These are phyloP conservation scores for Alsophila aescularia DNA, from an alignment of 2,888 invertebrate species.

Conservation along the genomic window DNA sequence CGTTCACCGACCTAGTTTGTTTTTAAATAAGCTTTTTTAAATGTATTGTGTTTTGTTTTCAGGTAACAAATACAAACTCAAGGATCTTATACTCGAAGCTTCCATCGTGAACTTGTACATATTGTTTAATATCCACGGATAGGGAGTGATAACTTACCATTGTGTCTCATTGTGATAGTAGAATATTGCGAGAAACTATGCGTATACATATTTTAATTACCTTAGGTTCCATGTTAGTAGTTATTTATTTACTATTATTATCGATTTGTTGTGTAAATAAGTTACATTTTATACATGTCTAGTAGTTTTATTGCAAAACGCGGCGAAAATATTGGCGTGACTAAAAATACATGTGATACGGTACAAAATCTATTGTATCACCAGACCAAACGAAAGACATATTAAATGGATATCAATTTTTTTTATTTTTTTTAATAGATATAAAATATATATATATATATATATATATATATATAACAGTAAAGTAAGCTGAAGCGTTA, in stretches of 20 bases:
- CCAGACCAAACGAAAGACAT: too few relatives aligned
- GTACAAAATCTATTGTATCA: too few relatives aligned
- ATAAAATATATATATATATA: too few relatives aligned
- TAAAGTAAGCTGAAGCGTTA: too few relatives aligned
- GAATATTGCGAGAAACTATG: slow-evolving; percentile 41
- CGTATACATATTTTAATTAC: slow-evolving; percentile 1
- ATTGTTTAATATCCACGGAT: slow-evolving; percentile 21
- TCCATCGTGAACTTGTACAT: slow-evolving; percentile 30
- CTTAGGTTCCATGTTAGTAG: slow-evolving; percentile 12
- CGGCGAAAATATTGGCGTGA: slow-evolving; percentile 2
- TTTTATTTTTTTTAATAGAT: too few relatives aligned
- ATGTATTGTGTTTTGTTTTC: slow-evolving; percentile 17
- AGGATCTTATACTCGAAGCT: slow-evolving; percentile 17
- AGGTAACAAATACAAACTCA: slow-evolving; percentile 24
- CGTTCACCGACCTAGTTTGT: too few relatives aligned
- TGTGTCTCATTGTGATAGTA: slow-evolving; percentile 68
- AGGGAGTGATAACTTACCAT: slow-evolving; percentile 28
- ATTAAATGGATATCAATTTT: too few relatives aligned
- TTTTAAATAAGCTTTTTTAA: neutral
- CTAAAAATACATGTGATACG: neutral
- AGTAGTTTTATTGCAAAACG: neutral
- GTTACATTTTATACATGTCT: neutral
- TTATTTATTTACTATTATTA: slow-evolving; percentile 19
- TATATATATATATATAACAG: too few relatives aligned
- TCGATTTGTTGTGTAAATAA: slow-evolving; percentile 11